Evolutionary conservation across 2,888 invertebrate species (phyloP).

Genomic region (Tinea pellionella): DNA sequence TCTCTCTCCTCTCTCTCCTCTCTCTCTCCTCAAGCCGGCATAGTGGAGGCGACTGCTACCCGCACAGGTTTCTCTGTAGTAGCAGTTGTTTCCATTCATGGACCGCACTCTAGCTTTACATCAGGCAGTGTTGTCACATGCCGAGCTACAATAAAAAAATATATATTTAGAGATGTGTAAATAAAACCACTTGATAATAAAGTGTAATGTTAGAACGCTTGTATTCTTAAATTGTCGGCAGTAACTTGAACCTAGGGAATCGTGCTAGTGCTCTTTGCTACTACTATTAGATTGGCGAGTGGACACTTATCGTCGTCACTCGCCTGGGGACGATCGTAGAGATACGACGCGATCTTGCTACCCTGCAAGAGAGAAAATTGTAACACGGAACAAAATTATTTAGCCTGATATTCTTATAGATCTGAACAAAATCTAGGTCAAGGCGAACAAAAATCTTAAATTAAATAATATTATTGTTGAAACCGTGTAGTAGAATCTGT

Average conservation of each 20-base stretch:
- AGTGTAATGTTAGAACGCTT: neutral
- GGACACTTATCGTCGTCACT: slow-evolving; percentile 28
- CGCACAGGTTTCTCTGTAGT: too few relatives aligned
- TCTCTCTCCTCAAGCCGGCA: too few relatives aligned
- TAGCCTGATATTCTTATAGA: neutral
- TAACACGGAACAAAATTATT: neutral
- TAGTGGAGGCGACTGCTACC: too few relatives aligned
- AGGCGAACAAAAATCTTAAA: neutral
- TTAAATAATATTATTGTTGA: neutral
- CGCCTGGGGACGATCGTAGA: slow-evolving; percentile 40
- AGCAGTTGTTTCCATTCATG: too few relatives aligned
- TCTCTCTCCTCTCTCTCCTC: too few relatives aligned
- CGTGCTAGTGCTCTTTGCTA: neutral
- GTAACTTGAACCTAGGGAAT: neutral
- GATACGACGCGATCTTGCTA: slow-evolving; percentile 38
- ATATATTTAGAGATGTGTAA: too few relatives aligned
- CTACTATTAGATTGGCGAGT: slow-evolving; percentile 18
- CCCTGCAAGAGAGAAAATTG: neutral
- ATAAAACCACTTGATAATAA: neutral
- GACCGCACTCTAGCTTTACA: too few relatives aligned
- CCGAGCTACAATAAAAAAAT: too few relatives aligned
- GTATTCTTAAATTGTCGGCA: neutral
- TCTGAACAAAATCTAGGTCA: neutral
- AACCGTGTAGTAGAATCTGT: neutral
- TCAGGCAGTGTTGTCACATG: too few relatives aligned